A percentile compares a stretch with the other conserved stretches of the same genome.
Conservation (phyloP, 2,113 vertebrate species). For the Chlorodrepanis virens region DNA sequence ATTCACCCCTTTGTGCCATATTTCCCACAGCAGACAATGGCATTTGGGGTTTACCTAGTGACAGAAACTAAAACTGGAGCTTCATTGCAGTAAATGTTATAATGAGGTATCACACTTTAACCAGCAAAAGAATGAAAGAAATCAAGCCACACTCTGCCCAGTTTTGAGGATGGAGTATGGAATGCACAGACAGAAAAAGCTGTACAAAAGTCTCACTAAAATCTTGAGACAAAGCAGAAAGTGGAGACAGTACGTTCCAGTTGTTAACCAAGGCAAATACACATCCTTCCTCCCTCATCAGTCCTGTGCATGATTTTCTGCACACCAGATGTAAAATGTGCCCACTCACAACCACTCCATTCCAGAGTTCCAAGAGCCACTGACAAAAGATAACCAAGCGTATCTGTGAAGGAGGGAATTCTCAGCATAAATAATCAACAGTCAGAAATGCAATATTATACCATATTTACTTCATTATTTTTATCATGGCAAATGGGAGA, state of each 20-base stretch:
- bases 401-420: not conserved
- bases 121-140: not conserved
- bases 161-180: not conserved
- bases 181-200: not conserved
- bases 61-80: not conserved
- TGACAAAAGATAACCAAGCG: not conserved
- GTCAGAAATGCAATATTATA: not conserved
- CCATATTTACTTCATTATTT: not conserved
- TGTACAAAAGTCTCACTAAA: not conserved
- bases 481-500: not conserved
- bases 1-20: not conserved
- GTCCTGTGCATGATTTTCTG: not conserved
- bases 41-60: not conserved
- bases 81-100: not conserved
- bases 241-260: not conserved
- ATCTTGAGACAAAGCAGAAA: not conserved
- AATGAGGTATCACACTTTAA: not conserved
- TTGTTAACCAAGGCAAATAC: not conserved
- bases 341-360: not conserved
- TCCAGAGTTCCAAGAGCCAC: not conserved
- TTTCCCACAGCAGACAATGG: not conserved
- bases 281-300: not conserved
- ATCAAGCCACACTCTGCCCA: not conserved
- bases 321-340: not conserved
- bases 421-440: not conserved